Evolutionary conservation across 2,797 vertebrate species (phyloP).

Genomic region (Malurus leucopterus): DNA sequence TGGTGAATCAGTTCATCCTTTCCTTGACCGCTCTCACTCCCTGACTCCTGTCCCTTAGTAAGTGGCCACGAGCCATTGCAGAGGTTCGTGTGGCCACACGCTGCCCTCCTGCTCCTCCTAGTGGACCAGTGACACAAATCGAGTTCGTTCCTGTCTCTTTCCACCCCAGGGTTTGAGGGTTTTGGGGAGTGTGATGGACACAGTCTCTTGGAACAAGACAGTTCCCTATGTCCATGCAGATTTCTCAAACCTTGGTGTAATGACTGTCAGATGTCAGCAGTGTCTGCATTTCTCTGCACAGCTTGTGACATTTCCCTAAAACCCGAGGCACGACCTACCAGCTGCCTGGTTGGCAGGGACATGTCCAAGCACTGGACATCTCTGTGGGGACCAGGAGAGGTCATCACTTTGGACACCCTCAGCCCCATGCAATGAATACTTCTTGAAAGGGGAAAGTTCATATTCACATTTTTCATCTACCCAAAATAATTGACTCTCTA

Average conservation of each 20-base stretch:
- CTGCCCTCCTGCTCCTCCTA: constrained; percentile 47
- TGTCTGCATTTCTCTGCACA: neutral
- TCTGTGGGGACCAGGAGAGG: neutral
- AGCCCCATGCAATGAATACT: neutral
- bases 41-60: neutral
- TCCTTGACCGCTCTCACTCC: rapidly evolving
- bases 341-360: neutral
- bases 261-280: neutral
- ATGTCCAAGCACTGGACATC: neutral
- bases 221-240: rapidly evolving
- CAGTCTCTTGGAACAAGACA: neutral
- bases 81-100: rapidly evolving
- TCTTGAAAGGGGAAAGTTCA: neutral
- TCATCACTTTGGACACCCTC: neutral
- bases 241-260: neutral
- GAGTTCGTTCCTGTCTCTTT: neutral
- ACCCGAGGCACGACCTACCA: rapidly evolving
- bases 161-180: neutral
- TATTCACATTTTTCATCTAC: neutral
- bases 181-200: neutral
- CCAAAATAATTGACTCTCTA: neutral
- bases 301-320: neutral
- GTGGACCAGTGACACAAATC: neutral
- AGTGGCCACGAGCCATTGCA: neutral
- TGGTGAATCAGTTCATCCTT: neutral